phyloP scores from a whole-genome alignment of 2,888 invertebrate genomes.

The Odontomyia ornata region DNA sequence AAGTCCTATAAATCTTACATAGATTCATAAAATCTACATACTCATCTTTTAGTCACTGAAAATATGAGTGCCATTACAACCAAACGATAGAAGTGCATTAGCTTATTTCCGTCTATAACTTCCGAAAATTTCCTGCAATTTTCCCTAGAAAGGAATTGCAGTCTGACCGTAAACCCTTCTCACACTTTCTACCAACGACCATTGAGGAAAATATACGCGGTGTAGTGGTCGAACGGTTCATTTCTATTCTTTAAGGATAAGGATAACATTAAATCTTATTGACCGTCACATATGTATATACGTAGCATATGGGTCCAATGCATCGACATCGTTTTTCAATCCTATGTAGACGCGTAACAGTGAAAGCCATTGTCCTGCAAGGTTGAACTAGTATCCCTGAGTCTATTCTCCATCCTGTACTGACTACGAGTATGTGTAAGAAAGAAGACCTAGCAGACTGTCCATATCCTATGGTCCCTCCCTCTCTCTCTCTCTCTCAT shows the following conservation, averaged over 20 bases:
- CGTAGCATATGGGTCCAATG: conserved; percentile 26
- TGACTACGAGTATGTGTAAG: neutral
- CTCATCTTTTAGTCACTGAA: neutral
- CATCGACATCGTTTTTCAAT: neutral
- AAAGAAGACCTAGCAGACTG: neutral
- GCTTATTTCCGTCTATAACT: neutral
- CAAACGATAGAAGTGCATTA: neutral
- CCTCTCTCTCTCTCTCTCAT: too few species aligned
- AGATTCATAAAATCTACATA: neutral
- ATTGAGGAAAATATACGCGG: too few species aligned
- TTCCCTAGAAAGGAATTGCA: neutral
- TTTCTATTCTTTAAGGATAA: conserved; percentile 27
- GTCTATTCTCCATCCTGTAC: neutral
- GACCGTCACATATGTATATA: neutral
- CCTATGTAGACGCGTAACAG: neutral
- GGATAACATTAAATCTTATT: conserved; percentile 33
- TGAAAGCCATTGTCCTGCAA: neutral
- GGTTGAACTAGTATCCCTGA: neutral
- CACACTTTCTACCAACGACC: neutral
- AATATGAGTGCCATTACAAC: neutral
- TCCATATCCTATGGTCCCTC: too few species aligned
- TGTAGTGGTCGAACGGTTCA: neutral
- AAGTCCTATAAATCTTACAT: neutral
- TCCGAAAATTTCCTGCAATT: conserved; percentile 24
- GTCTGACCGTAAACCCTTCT: neutral